These are phyloP conservation scores for Caenorhabditis briggsae DNA, from an alignment of 1,140 invertebrate species.

Conservation along the genomic window DNA sequence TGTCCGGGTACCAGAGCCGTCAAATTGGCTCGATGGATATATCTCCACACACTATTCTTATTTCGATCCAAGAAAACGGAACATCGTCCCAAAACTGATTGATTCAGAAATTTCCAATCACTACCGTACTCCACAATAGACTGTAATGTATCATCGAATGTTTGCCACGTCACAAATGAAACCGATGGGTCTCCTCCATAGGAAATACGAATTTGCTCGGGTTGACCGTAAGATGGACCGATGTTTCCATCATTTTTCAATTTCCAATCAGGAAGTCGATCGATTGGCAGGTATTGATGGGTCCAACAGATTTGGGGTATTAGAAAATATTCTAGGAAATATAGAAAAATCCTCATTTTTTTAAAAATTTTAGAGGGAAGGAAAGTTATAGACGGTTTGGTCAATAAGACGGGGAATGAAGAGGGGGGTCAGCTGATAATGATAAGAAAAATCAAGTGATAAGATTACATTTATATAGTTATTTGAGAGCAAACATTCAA, in stretches of 20 bases:
- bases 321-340: not conserved
- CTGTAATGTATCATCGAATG: constrained; percentile 65
- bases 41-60: constrained; percentile 50
- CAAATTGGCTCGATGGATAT: constrained; percentile 63
- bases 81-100: constrained; percentile 45
- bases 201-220: constrained; percentile 71
- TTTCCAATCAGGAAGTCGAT: constrained; percentile 55
- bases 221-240: constrained; percentile 65
- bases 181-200: constrained; percentile 66
- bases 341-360: not conserved
- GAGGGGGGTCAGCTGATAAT: constrained; percentile 3
- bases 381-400: not conserved
- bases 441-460: not conserved
- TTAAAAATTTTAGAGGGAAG: not conserved
- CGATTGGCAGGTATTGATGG: constrained; percentile 20
- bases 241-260: constrained; percentile 55
- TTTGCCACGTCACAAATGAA: constrained; percentile 62
- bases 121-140: constrained; percentile 67
- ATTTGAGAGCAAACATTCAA: not conserved
- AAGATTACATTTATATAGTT: not conserved
- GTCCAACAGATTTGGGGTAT: not conserved
- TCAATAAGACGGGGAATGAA: not conserved
- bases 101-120: constrained; percentile 33
- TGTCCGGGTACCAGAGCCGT: constrained; percentile 57
- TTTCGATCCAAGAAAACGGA: constrained; percentile 59